Base-by-base conservation (phyloP, 2,113 vertebrate genomes). In the Lethenteron reissneri region DNA sequence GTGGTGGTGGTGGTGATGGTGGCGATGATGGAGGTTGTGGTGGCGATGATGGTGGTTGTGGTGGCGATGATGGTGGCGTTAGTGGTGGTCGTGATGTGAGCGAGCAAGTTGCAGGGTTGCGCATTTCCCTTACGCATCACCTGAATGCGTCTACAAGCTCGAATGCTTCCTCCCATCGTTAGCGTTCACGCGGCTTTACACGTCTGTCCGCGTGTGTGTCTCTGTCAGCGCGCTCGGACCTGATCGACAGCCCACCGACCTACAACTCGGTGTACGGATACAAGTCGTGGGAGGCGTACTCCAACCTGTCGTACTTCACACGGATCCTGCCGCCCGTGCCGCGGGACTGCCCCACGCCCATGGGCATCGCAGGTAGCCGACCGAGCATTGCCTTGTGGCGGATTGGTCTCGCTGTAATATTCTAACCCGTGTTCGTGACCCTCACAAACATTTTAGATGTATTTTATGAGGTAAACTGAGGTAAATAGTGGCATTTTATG, bases 161-260 rank as follows among this genome's bases (percentile, higher is more conserved):
- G 60, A 19, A 64, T 4, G 60, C 14, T 64, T 19, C 60, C 14
- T 15, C 4, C 17, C 60, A 64, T 15, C 14, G 60, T 15, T 64
- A 64, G 17, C 60, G 17, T 15, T 15, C 17, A 14, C 60, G 60
- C 14, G 14, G 14, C 60, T 64, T 64, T 64, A 15, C 17, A 19
- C 60, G 14, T 64, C 60, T 19, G 17, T 41, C 41, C 6, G 41
- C 41, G 41, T 41, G 41, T 41, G 41, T 41, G 41, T 6, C 41
- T 41, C 41, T 41, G 41, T 41, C 74, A 99, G 92, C 91, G 57
- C 83, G 92, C 64, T 83, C 94, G 72, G 84, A 95, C 78, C 75
- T 96, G 79, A 84, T 99, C 70, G 94, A 94, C 9, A 97, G 91
- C 72, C 92, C 92, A 1, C 89, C 92, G 57, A 92, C 85, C n/a